Evolutionary conservation across 2,888 invertebrate species (phyloP).

Genomic region (Ormyrus labotus): DNA sequence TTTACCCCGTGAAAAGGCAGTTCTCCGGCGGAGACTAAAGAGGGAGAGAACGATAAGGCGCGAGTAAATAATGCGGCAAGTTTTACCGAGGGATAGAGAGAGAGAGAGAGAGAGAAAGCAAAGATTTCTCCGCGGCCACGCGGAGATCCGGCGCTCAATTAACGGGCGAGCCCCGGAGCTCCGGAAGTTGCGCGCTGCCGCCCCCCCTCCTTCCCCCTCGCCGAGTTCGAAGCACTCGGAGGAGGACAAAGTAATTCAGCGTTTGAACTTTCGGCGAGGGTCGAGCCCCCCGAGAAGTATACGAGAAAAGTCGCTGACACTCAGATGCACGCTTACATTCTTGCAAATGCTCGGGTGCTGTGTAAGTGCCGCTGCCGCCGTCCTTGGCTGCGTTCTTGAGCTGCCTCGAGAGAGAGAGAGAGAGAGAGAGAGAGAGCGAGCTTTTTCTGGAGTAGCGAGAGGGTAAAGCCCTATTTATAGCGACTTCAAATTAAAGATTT

Average conservation of each 20-base stretch:
- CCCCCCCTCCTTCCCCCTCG: too few species aligned
- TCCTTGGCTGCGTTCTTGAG: background rate
- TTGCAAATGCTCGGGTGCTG: background rate
- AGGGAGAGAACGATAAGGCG: conserved; percentile 26
- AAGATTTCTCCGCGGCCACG: conserved; percentile 23
- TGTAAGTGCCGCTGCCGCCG: background rate
- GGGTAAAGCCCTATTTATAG: too few species aligned
- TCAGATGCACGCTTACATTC: too few species aligned
- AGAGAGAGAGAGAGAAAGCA: conserved; percentile 27
- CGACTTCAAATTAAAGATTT: too few species aligned
- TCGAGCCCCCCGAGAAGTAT: background rate
- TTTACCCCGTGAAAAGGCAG: background rate
- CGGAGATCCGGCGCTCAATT: conserved; percentile 42
- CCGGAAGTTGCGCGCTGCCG: too few species aligned
- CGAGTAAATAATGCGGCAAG: conserved; percentile 50
- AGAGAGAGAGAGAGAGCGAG: too few species aligned
- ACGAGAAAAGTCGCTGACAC: too few species aligned
- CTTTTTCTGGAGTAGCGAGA: too few species aligned
- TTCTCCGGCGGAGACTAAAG: background rate
- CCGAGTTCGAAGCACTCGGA: conserved; percentile 24
- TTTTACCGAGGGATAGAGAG: conserved; percentile 36
- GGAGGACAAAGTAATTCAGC: conserved; percentile 33
- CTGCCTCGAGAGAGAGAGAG: too few species aligned
- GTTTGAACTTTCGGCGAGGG: conserved; percentile 30
- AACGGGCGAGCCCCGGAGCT: conserved; percentile 1